Percentiles rank a stretch among this genome's conserved stretches.
Evolutionary conservation across 1,140 invertebrate genomes (phyloP).

Genomic region (Heliothis virescens): DNA sequence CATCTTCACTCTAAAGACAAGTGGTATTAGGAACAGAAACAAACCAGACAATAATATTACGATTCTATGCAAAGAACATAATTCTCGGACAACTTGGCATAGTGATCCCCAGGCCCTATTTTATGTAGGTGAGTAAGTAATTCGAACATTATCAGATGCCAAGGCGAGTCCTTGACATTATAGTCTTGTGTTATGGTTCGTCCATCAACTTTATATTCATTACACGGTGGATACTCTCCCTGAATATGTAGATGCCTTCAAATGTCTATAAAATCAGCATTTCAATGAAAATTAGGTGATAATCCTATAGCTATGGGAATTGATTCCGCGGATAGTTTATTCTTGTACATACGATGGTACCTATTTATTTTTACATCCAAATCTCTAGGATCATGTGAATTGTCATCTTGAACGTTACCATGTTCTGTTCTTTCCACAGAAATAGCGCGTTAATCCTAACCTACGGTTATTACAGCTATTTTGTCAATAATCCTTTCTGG

Average conservation of each 20-base stretch:
- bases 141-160: conserved; percentile 35
- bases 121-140: conserved; percentile 23
- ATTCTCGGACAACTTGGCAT: conserved; percentile 5
- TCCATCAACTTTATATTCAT: conserved; percentile 19
- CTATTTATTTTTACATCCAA: not conserved
- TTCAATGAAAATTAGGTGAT: conserved; percentile 26
- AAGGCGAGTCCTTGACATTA: conserved; percentile 41
- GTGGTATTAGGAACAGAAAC: not conserved
- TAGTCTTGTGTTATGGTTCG: not conserved
- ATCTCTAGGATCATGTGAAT: conserved; percentile 2
- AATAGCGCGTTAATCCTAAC: conserved; percentile 23
- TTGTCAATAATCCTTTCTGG: conserved; percentile 33
- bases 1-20: not conserved
- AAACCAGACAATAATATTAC: not conserved
- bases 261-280: not conserved
- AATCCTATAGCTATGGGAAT: not conserved
- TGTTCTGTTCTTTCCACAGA: not conserved
- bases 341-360: no score
- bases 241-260: conserved; percentile 10
- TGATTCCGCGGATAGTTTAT: not conserved
- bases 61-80: not conserved
- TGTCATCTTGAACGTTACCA: not conserved
- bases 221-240: conserved; percentile 4
- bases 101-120: conserved; percentile 23
- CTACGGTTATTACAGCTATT: conserved; percentile 17